Base-by-base conservation (phyloP, 2,888 invertebrate genomes). In the Mythimna ferrago region DNA sequence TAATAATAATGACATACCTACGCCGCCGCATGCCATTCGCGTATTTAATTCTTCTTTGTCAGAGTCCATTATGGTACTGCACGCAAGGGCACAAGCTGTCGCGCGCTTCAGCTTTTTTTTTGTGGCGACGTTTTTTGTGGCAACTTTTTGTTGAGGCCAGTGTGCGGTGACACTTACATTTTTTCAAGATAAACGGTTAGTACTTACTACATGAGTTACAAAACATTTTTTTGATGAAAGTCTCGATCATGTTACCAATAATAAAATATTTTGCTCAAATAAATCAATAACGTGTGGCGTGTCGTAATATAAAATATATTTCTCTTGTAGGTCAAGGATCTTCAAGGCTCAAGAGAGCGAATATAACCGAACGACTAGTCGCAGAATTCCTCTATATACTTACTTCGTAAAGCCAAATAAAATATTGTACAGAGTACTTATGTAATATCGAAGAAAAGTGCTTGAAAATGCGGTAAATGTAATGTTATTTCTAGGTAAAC, bases 281-380 rank as follows among this genome's bases (percentile, higher is more conserved):
- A 83, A 78, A 78, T 85, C 86, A 76, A 83, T 88, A 86, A 70
- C 63, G 69, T 67, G 78, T 78, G 69, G 71, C 67, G 74, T 82
- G 62, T 80, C 74, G 66, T 73, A 81, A 83, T 81, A 83, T 75
- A 73, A 83, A 78, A 78, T 84, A 77, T 77, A 84, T 82, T 80
- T 83, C 73, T 66, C 61, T 79, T 71, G 64, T 79, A 81, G 84
- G 84, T 84, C 84, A 87, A 88, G 86, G 80, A 78, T 84, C 83
- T 76, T 70, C 66, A 68, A 44, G 66, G 76, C 80, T 85, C 81
- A 78, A 81, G 81, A 71, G 81, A 79, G 84, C 81, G 81, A 80
- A 76, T 74, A 75, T 80, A 79, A 77, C 14, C 72, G 76, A 81
- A 80, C 66, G 76, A 75, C 78, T 76, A 84, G 74, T 80, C 66